phyloP scores from a whole-genome alignment of 2,797 vertebrate genomes.

The Bufotes viridis region DNA sequence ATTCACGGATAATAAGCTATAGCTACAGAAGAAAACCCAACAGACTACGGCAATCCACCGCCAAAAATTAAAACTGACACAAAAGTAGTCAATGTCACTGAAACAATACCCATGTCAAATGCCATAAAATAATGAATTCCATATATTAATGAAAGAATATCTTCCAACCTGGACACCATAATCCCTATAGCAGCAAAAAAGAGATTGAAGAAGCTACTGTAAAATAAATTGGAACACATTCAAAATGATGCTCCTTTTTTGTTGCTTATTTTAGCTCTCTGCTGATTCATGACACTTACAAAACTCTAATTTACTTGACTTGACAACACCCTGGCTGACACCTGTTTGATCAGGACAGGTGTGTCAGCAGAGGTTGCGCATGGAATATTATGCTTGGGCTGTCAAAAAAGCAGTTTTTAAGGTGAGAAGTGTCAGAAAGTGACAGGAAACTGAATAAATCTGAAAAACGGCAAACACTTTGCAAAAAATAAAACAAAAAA shows the following conservation, averaged over 20 bases:
- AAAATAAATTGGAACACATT: conserved; percentile 62
- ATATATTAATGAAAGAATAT: conserved; percentile 46
- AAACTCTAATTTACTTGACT: conserved; percentile 62
- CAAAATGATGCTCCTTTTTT: conserved; percentile 47
- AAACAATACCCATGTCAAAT: conserved; percentile 43
- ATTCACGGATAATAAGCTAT: neutral
- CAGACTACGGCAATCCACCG: neutral
- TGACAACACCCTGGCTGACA: conserved; percentile 61
- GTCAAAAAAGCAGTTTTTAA: conserved; percentile 58
- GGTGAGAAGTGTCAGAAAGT: conserved; percentile 56
- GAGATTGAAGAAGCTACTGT: conserved; percentile 32
- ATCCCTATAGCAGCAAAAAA: conserved; percentile 33
- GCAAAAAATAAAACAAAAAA: conserved; percentile 37
- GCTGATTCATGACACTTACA: conserved; percentile 62
- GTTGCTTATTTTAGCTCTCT: conserved; percentile 60
- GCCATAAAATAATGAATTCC: conserved; percentile 1
- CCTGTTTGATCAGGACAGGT: conserved; percentile 63
- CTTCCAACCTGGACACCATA: conserved; percentile 27
- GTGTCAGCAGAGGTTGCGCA: conserved; percentile 60
- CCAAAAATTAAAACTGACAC: conserved; percentile 28
- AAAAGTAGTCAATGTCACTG: conserved; percentile 21
- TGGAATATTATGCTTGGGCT: conserved; percentile 54
- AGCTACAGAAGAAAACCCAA: conserved; percentile 2
- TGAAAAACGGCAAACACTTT: conserved; percentile 48
- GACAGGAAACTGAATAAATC: conserved; percentile 56